These are phyloP conservation scores for Lucifuga dentata DNA, from an alignment of 2,113 vertebrate species.

Conservation along the genomic window DNA sequence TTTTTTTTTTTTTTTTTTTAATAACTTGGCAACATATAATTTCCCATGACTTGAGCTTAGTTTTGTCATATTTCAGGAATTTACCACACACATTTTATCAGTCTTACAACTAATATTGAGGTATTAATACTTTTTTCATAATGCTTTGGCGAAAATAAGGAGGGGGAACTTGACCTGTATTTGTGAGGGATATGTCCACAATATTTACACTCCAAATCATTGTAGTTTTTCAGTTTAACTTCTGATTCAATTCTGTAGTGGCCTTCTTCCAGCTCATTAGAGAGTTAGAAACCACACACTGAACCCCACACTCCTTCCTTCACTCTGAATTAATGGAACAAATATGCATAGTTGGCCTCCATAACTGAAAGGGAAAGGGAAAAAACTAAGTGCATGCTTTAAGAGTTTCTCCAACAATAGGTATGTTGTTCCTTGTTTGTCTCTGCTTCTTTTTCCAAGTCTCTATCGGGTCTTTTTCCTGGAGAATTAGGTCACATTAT, in stretches of 20 bases:
- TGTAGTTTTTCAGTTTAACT: slow-evolving; percentile 9
- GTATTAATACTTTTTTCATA: no score
- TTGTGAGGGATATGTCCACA: no score
- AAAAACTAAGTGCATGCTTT: not conserved
- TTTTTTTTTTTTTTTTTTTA: not conserved
- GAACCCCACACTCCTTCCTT: slow-evolving; percentile 51
- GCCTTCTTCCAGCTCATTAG: slow-evolving; percentile 71
- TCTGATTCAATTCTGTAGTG: slow-evolving; percentile 34
- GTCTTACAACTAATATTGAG: not conserved
- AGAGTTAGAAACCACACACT: slow-evolving; percentile 58
- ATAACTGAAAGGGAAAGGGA: slow-evolving; percentile 5
- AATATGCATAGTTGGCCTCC: slow-evolving; percentile 58
- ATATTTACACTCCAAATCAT: no score
- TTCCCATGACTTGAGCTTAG: slow-evolving; percentile 5
- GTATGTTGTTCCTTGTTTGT: slow-evolving; percentile 59
- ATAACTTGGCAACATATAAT: not conserved
- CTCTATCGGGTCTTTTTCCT: slow-evolving; percentile 22
- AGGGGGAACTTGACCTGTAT: not conserved
- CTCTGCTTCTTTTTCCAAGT: slow-evolving; percentile 22
- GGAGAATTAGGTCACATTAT: slow-evolving; percentile 36
- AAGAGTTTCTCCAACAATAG: slow-evolving; percentile 52
- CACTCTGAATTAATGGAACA: slow-evolving; percentile 67
- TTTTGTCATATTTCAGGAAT: slow-evolving; percentile 17
- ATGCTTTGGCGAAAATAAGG: not conserved
- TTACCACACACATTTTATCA: not conserved